Conservation (phyloP, 1,140 invertebrate genomes). For the Grapholita molesta region DNA sequence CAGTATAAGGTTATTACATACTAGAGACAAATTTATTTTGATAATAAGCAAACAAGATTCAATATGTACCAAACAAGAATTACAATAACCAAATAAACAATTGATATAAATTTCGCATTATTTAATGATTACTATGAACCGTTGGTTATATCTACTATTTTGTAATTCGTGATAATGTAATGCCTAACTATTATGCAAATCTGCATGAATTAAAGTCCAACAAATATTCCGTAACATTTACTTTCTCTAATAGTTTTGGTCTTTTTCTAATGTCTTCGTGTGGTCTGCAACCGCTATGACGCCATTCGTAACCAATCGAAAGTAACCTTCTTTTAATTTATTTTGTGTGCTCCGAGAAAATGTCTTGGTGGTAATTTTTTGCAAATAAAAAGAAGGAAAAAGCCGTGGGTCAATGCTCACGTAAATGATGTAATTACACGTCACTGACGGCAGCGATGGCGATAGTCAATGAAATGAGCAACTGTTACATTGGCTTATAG, state of each 20-base stretch:
- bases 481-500: no score
- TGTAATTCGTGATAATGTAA: neutral
- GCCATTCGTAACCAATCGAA: slow-evolving; percentile 7
- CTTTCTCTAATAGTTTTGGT: slow-evolving; percentile 5
- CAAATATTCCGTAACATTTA: slow-evolving; percentile 14
- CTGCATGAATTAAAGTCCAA: neutral
- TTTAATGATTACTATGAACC: no score
- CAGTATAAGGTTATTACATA: no score
- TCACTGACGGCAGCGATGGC: neutral
- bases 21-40: no score
- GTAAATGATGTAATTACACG: neutral
- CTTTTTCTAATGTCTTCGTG: slow-evolving; percentile 10
- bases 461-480: no score
- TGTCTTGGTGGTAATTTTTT: neutral
- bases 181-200: slow-evolving; percentile 8
- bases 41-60: no score
- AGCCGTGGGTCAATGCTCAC: neutral
- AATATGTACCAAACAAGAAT: no score
- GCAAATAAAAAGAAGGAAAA: neutral
- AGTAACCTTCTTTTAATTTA: slow-evolving; percentile 15
- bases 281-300: slow-evolving; percentile 11
- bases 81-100: no score
- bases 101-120: no score
- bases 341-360: neutral
- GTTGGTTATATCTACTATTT: no score